Percentiles rank a stretch among this genome's conserved stretches.
These are phyloP conservation scores for Bombus ignitus DNA, from an alignment of 1,140 invertebrate genomes.

Conservation along the genomic window DNA sequence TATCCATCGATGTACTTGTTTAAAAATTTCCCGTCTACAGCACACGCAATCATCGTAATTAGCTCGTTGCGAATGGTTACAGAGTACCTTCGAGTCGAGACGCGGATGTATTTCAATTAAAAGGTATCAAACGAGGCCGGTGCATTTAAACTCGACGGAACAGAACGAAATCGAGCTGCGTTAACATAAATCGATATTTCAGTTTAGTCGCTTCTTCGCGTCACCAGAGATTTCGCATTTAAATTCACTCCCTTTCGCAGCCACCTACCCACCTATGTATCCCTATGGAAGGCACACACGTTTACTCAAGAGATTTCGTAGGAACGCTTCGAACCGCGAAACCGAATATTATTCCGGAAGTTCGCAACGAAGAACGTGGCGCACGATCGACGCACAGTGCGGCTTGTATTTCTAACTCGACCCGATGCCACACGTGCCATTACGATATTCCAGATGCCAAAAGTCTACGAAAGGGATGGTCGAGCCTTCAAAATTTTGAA, in stretches of 20 bases:
- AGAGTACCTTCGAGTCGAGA: not conserved
- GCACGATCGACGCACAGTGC: conserved; percentile 14
- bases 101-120: not conserved
- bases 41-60: not conserved
- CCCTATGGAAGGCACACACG: not conserved
- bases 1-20: not conserved
- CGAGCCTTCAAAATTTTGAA: not conserved
- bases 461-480: conserved; percentile 10
- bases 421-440: conserved; percentile 41
- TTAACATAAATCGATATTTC: conserved; percentile 55
- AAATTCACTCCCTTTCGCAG: not conserved
- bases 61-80: not conserved
- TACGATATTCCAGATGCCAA: conserved; percentile 37
- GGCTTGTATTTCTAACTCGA: conserved; percentile 26
- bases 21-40: not conserved
- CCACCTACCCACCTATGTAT: not conserved
- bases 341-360: conserved; percentile 53
- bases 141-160: not conserved
- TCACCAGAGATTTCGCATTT: conserved; percentile 25
- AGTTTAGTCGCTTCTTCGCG: conserved; percentile 14
- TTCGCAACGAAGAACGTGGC: conserved; percentile 24
- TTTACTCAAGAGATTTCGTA: not conserved
- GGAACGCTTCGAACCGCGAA: conserved; percentile 3
- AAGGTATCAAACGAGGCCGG: not conserved
- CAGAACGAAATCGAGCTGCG: conserved; percentile 11